A percentile compares a stretch with the other conserved stretches of the same genome.
Evolutionary conservation across 1,140 invertebrate genomes (phyloP).

Genomic region (Venustaconcha ellipsiformis): DNA sequence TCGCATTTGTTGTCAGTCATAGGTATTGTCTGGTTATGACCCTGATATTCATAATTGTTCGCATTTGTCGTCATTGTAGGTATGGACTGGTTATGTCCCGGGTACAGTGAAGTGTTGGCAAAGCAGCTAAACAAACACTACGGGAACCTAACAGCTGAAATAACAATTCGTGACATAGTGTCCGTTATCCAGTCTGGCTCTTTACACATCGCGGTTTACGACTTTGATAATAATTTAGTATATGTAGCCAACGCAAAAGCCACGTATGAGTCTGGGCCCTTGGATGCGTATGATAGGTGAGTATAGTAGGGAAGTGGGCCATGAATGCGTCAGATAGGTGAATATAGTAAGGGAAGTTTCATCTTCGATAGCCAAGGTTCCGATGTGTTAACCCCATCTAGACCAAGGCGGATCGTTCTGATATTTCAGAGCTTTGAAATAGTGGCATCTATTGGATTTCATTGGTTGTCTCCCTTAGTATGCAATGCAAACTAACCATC

Average conservation of each 20-base stretch:
- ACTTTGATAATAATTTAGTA: conserved; percentile 45
- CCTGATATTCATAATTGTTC: too few relatives aligned
- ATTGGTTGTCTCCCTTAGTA: background rate
- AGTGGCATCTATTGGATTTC: background rate
- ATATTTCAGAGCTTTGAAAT: background rate
- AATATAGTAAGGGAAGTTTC: background rate
- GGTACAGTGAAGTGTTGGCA: conserved; percentile 46
- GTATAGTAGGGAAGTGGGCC: background rate
- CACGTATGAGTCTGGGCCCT: conserved; percentile 41
- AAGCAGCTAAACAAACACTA: conserved; percentile 43
- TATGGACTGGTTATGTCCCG: conserved; percentile 54
- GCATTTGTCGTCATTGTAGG: conserved; percentile 14
- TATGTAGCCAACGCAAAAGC: conserved; percentile 53
- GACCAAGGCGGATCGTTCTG: background rate
- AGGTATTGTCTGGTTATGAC: too few relatives aligned
- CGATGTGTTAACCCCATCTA: too few relatives aligned
- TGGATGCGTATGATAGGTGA: conserved; percentile 53
- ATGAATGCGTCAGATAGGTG: background rate
- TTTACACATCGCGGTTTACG: conserved; percentile 53
- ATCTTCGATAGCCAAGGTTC: too few relatives aligned
- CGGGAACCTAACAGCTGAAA: conserved; percentile 49
- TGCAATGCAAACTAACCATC: background rate
- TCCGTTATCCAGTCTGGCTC: conserved; percentile 53
- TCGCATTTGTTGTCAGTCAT: too few relatives aligned
- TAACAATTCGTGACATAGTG: conserved; percentile 47